phyloP scores from a whole-genome alignment of 2,797 vertebrate genomes.

The Anableps anableps region DNA sequence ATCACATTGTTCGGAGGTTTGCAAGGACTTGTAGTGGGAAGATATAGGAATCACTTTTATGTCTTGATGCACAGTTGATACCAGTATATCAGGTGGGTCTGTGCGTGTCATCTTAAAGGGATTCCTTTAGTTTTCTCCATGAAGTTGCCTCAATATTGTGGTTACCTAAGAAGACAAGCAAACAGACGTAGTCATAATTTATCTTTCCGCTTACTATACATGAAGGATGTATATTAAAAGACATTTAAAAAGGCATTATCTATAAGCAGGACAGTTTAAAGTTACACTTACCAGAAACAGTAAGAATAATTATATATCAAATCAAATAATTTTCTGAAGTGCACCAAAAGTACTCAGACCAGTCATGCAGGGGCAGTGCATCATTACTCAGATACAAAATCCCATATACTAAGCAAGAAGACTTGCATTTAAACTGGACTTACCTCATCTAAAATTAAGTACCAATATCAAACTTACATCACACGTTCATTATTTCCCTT shows the following conservation, averaged over 20 bases:
- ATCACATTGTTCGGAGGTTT: slow-evolving; percentile 88
- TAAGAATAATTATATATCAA: background rate
- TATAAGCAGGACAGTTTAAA: background rate
- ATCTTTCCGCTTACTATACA: background rate
- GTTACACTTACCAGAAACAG: background rate
- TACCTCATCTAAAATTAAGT: background rate
- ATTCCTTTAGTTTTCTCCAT: slow-evolving; percentile 85
- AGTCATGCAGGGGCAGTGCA: background rate
- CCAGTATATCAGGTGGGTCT: slow-evolving; percentile 93
- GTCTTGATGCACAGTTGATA: slow-evolving; percentile 93
- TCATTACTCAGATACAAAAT: background rate
- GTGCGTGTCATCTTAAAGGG: slow-evolving; percentile 99
- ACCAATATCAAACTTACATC: background rate
- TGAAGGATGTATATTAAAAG: background rate
- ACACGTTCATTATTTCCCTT: background rate
- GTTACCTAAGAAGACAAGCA: slow-evolving; percentile 67
- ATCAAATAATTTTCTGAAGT: background rate
- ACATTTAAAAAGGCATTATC: background rate
- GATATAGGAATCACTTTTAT: slow-evolving; percentile 88
- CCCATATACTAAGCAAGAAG: background rate
- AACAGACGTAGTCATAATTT: slow-evolving; percentile 36
- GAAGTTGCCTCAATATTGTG: slow-evolving; percentile 84
- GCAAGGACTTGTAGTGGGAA: slow-evolving; percentile 75
- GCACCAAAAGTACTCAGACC: background rate
- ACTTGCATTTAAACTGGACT: background rate